Evolutionary conservation across 2,888 invertebrate genomes (phyloP).

Genomic region (Oscheius sp.): DNA sequence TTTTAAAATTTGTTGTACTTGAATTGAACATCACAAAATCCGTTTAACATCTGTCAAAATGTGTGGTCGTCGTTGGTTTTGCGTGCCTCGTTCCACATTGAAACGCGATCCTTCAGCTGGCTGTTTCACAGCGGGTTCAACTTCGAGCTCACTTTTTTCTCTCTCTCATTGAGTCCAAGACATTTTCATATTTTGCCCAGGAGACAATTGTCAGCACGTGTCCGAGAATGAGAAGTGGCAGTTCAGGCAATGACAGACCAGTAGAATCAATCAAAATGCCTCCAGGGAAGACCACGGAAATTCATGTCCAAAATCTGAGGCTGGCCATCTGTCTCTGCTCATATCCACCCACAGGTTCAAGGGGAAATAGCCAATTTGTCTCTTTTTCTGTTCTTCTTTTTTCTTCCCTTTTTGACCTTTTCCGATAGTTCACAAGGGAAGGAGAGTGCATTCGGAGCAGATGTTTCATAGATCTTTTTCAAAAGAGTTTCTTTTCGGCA

Average conservation of each 20-base stretch:
- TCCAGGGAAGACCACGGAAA: slow-evolving; percentile 25
- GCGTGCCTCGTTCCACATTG: slow-evolving; percentile 25
- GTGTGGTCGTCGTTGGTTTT: slow-evolving; percentile 31
- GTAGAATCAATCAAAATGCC: slow-evolving; percentile 24
- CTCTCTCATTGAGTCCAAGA: neutral
- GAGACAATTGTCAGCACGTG: slow-evolving; percentile 23
- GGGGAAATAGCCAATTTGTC: neutral
- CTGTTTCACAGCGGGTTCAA: slow-evolving; percentile 13
- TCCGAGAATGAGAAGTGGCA: slow-evolving; percentile 7
- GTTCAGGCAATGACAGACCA: slow-evolving; percentile 8
- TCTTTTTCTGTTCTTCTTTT: neutral
- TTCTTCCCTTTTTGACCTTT: neutral
- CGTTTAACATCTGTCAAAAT: slow-evolving; percentile 26
- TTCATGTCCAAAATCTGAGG: slow-evolving; percentile 9
- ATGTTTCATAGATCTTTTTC: slow-evolving; percentile 23
- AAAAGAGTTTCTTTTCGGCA: neutral
- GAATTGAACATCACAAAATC: too few relatives aligned
- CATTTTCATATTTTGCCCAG: neutral
- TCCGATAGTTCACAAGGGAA: neutral
- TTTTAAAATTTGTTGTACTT: too few relatives aligned
- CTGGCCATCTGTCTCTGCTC: slow-evolving; percentile 24
- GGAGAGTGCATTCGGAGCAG: neutral
- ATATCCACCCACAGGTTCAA: slow-evolving; percentile 28
- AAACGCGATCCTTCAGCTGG: slow-evolving; percentile 28
- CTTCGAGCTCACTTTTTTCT: neutral